Percentiles rank a stretch among this genome's conserved stretches.
Conservation (phyloP, 1,140 invertebrate genomes). For the Agraylea sexmaculata region DNA sequence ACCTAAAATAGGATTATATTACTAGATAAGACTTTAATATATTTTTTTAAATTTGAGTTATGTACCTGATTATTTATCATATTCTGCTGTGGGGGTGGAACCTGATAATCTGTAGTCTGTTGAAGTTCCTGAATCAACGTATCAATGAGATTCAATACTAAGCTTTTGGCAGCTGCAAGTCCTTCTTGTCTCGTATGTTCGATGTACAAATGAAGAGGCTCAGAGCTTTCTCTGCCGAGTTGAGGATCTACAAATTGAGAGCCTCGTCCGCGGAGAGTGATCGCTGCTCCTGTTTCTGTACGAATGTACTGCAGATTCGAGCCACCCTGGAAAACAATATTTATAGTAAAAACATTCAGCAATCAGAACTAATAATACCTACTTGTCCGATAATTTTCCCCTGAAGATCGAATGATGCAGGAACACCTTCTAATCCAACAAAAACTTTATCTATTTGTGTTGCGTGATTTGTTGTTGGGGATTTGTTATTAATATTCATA, state of each 20-base stretch:
- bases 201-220: constrained; percentile 67
- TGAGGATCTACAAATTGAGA: constrained; percentile 51
- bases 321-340: constrained; percentile 39
- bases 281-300: constrained; percentile 62
- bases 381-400: constrained; percentile 55
- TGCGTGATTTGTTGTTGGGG: no score
- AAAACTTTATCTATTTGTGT: constrained; percentile 56
- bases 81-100: no score
- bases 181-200: constrained; percentile 59
- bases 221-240: constrained; percentile 54
- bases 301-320: constrained; percentile 66
- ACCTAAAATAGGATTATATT: no score
- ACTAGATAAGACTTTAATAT: no score
- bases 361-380: constrained; percentile 22
- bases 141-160: constrained; percentile 67
- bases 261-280: constrained; percentile 57
- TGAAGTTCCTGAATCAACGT: constrained; percentile 67
- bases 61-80: no score
- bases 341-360: no score
- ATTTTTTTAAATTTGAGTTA: no score
- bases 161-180: constrained; percentile 58
- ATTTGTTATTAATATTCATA: no score
- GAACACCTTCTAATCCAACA: constrained; percentile 64
- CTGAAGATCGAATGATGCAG: constrained; percentile 61
- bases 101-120: constrained; percentile 32